Evolutionary conservation across 2,797 vertebrate genomes (phyloP).

Genomic region (Schizopygopsis pylzovi): DNA sequence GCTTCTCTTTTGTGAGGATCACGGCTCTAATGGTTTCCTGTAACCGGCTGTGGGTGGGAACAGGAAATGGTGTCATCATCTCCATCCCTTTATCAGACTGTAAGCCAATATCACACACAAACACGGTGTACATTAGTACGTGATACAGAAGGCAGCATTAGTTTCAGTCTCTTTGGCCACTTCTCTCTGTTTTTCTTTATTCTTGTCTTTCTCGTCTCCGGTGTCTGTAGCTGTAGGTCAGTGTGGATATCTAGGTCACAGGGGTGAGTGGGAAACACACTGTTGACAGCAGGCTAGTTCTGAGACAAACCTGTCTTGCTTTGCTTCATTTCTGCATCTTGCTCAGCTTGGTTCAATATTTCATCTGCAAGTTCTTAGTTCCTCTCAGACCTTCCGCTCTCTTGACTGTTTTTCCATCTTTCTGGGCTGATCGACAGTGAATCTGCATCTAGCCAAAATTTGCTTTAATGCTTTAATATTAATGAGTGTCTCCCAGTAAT

Average conservation of each 20-base stretch:
- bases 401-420: not conserved
- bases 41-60: constrained; percentile 95
- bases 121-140: not conserved
- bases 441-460: not conserved
- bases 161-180: not conserved
- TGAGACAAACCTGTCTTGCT: constrained; percentile 11
- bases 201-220: constrained; percentile 17
- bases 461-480: not conserved
- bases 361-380: not conserved
- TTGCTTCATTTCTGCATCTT: constrained; percentile 34
- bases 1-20: constrained; percentile 97
- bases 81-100: constrained; percentile 97
- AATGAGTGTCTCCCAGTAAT: not conserved
- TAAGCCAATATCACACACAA: constrained; percentile 65
- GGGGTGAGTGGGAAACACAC: constrained; percentile 55
- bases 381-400: not conserved
- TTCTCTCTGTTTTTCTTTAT: constrained; percentile 2
- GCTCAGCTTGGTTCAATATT: constrained; percentile 2
- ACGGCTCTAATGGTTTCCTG: constrained; percentile 94
- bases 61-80: constrained; percentile 96
- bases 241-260: constrained; percentile 54
- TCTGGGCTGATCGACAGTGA: constrained; percentile 18
- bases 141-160: not conserved
- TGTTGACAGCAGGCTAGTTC: not conserved
- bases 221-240: constrained; percentile 55